phyloP scores from a whole-genome alignment of 2,797 vertebrate genomes.

The Poeciliopsis infans region DNA sequence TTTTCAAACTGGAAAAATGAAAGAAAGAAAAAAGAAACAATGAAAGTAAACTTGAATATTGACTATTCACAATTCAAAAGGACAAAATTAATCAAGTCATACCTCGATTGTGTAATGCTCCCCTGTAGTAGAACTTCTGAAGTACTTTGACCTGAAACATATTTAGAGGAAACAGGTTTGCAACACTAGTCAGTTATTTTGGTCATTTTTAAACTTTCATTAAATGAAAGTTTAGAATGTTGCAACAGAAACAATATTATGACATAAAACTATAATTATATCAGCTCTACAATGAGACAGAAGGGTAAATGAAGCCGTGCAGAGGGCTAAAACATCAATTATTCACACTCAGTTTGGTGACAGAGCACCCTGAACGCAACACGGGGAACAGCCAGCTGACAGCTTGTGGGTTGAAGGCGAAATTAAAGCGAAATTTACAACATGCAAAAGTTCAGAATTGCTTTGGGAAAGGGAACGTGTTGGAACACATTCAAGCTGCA shows the following conservation, averaged over 20 bases:
- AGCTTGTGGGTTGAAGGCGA: neutral
- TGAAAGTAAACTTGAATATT: neutral
- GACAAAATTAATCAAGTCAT: conserved; percentile 8
- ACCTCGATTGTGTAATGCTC: conserved; percentile 98
- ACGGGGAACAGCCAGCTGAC: neutral
- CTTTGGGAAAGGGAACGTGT: neutral
- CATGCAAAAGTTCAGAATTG: neutral
- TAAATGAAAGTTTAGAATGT: neutral
- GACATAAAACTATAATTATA: neutral
- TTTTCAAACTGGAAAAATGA: conserved; percentile 94
- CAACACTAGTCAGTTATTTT: neutral
- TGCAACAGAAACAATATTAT: neutral
- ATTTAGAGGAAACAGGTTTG: conserved; percentile 6
- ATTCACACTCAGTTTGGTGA: conserved; percentile 24
- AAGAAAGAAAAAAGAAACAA: conserved; percentile 27
- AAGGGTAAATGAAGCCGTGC: neutral
- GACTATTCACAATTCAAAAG: neutral
- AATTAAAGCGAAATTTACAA: neutral
- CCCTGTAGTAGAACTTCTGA: conserved; percentile 89
- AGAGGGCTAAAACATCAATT: conserved; percentile 35
- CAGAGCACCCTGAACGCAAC: neutral
- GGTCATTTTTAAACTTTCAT: neutral
- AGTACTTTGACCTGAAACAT: conserved; percentile 92
- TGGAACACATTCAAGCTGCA: neutral
- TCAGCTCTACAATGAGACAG: neutral